Evolutionary conservation across 1,140 invertebrate genomes (phyloP).

Genomic region (Neodiprion pinetum): DNA sequence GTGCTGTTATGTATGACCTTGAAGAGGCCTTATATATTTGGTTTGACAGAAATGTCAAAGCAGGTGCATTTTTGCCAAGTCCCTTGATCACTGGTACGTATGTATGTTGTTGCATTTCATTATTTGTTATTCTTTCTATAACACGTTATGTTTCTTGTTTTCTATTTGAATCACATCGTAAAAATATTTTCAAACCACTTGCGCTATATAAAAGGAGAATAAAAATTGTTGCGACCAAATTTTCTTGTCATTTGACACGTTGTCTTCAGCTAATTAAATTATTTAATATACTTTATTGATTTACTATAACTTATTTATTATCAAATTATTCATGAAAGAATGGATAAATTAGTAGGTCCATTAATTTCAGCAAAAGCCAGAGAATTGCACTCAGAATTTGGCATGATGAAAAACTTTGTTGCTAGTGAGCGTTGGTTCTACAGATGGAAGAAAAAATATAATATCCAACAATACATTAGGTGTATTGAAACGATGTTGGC

Average conservation of each 20-base stretch:
- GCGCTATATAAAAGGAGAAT: too few relatives aligned
- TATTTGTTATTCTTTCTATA: not conserved
- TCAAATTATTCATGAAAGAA: not conserved
- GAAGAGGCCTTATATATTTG: constrained; percentile 20
- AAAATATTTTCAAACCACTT: not conserved
- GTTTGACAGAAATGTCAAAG: constrained; percentile 19
- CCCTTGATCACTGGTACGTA: constrained; percentile 10
- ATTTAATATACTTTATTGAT: not conserved
- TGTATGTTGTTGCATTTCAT: not conserved
- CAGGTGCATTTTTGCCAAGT: constrained; percentile 13
- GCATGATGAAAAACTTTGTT: constrained; percentile 31
- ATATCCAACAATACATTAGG: constrained; percentile 45
- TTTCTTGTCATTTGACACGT: too few relatives aligned
- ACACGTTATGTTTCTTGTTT: not conserved
- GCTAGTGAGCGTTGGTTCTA: constrained; percentile 52
- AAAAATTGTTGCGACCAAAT: too few relatives aligned
- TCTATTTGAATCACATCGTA: not conserved
- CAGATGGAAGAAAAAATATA: constrained; percentile 47
- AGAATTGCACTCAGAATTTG: constrained; percentile 11
- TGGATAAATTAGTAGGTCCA: constrained; percentile 4
- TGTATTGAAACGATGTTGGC: constrained; percentile 45
- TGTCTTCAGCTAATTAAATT: not conserved
- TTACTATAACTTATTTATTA: not conserved
- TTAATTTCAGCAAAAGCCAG: constrained; percentile 20
- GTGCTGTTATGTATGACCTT: not conserved